Conservation (phyloP, 2,797 vertebrate species). For the Heterohyrax brucei region DNA sequence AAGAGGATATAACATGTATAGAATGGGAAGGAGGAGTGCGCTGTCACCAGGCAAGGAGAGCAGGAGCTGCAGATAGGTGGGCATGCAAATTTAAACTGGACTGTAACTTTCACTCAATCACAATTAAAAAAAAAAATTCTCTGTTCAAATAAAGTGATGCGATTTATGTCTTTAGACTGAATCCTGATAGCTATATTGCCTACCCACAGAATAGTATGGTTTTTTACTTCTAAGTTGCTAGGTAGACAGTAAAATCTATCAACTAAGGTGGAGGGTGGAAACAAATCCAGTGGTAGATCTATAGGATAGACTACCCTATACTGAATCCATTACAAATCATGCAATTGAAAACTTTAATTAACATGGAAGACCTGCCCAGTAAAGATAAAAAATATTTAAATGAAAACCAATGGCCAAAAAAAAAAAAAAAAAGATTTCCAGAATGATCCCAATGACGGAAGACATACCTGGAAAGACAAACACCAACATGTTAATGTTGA, state of each 20-base stretch:
- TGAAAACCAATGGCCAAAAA: slow-evolving; percentile 33
- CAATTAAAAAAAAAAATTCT: background rate
- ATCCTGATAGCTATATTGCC: background rate
- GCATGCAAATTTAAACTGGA: no score
- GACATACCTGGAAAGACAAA: slow-evolving; percentile 29
- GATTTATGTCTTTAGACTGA: slow-evolving; percentile 23
- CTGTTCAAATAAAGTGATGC: background rate
- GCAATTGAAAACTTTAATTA: background rate
- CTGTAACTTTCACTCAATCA: no score
- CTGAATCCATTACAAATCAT: background rate
- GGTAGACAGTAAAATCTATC: slow-evolving; percentile 3
- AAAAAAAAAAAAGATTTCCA: background rate
- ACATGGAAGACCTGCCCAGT: background rate
- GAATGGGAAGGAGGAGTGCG: no score
- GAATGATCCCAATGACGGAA: slow-evolving; percentile 1
- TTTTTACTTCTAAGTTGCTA: slow-evolving; percentile 30
- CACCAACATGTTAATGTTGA: slow-evolving; percentile 29
- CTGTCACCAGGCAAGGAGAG: no score
- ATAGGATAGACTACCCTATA: background rate
- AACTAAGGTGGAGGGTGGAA: background rate
- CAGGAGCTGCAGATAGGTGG: no score
- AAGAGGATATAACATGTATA: no score
- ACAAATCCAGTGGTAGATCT: slow-evolving; percentile 27
- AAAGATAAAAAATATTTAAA: slow-evolving; percentile 34
- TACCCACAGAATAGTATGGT: background rate